phyloP scores from a whole-genome alignment of 2,797 vertebrate species.

The Eulemur albifrons region DNA sequence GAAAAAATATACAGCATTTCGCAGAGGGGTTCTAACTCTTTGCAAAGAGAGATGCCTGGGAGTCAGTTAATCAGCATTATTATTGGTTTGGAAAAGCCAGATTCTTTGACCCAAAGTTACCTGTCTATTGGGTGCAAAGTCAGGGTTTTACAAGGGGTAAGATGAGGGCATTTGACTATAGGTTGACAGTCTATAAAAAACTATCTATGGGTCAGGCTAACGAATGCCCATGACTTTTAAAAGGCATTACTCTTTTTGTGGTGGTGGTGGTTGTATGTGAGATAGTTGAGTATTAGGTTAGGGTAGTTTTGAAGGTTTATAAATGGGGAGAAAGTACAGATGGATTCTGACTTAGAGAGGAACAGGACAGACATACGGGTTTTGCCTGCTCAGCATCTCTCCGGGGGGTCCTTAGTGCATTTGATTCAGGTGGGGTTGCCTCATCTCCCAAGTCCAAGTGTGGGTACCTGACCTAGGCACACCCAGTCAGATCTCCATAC shows the following conservation, averaged over 20 bases:
- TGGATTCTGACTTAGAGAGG: no score
- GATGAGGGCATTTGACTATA: background rate
- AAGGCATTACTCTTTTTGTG: background rate
- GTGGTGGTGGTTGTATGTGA: background rate
- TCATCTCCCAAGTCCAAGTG: background rate
- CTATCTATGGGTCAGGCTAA: background rate
- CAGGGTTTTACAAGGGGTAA: background rate
- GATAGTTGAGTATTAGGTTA: background rate
- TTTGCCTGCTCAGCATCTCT: background rate
- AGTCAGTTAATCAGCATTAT: background rate
- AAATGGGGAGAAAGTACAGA: background rate
- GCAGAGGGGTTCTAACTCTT: background rate
- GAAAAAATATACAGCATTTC: background rate
- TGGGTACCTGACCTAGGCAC: background rate
- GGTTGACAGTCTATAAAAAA: background rate
- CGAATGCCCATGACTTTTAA: background rate
- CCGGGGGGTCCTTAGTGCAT: background rate
- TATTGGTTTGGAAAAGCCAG: background rate
- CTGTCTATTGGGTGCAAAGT: background rate
- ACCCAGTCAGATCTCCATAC: background rate
- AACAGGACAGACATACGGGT: background rate
- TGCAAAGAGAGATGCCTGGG: background rate
- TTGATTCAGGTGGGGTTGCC: background rate
- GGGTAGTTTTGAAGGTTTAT: background rate
- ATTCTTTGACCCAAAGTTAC: background rate